phyloP scores from a whole-genome alignment of 2,113 vertebrate genomes.

The Meriones unguiculatus region DNA sequence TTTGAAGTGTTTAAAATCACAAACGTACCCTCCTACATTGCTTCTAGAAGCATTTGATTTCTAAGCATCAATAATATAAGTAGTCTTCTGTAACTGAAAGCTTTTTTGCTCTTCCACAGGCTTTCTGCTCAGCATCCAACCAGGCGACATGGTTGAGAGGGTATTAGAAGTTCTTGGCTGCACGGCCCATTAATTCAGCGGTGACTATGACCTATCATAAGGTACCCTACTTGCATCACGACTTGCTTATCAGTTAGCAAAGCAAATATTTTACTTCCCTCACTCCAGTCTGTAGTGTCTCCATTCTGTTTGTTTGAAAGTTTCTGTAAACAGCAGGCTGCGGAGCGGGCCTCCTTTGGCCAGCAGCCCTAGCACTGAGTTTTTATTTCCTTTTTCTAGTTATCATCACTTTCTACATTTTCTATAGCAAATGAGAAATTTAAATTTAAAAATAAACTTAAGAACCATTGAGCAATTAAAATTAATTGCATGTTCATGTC shows the following conservation, averaged over 20 bases:
- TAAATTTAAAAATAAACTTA: constrained; percentile 4
- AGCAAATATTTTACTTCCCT: constrained; percentile 58
- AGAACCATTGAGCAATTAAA: neutral
- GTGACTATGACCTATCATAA: neutral
- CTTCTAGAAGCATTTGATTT: neutral
- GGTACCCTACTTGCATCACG: neutral
- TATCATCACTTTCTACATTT: constrained; percentile 29
- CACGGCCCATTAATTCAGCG: neutral
- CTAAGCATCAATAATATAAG: neutral
- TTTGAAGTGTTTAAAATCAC: neutral
- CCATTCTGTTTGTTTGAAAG: constrained; percentile 57
- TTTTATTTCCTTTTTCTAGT: constrained; percentile 21
- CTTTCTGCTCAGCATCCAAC: neutral
- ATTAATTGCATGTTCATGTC: neutral
- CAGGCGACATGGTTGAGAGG: neutral
- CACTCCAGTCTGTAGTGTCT: constrained; percentile 27
- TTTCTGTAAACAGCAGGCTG: constrained; percentile 58
- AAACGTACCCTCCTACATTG: neutral
- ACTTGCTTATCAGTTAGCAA: constrained; percentile 59
- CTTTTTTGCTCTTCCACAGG: neutral
- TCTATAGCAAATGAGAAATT: neutral
- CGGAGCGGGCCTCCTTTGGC: constrained; percentile 28
- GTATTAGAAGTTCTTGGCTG: neutral
- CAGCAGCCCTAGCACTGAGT: neutral
- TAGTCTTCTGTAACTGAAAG: neutral